Percentiles rank a stretch among this genome's conserved stretches.
These are phyloP conservation scores for Aegithalos caudatus DNA, from an alignment of 2,113 vertebrate genomes.

Conservation along the genomic window DNA sequence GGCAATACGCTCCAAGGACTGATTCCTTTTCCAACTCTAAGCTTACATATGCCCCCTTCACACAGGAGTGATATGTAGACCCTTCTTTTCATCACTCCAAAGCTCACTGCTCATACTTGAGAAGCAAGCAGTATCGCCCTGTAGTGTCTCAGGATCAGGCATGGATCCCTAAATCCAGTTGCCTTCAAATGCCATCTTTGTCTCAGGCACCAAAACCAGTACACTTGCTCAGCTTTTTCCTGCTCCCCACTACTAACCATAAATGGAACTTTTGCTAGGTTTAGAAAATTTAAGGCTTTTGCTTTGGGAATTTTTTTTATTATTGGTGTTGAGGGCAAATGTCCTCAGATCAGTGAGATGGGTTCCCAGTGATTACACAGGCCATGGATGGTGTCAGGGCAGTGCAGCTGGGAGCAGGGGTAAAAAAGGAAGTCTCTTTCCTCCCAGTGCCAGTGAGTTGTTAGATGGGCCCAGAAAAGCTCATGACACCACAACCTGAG, in stretches of 20 bases:
- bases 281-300: not conserved
- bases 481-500: not conserved
- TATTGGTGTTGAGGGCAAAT: not conserved
- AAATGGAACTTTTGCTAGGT: not conserved
- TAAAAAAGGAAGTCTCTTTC: not conserved
- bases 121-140: not conserved
- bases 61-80: not conserved
- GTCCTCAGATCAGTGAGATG: not conserved
- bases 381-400: not conserved
- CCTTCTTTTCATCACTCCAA: not conserved
- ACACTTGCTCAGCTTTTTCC: not conserved
- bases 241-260: not conserved
- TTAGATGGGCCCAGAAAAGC: not conserved
- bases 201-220: not conserved
- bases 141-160: not conserved
- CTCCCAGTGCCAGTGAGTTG: not conserved
- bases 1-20: not conserved
- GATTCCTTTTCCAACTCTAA: not conserved
- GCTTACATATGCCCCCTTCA: rapidly evolving
- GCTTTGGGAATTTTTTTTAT: not conserved
- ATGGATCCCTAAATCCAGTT: not conserved
- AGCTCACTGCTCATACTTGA: not conserved
- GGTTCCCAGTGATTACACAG: not conserved
- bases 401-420: not conserved
- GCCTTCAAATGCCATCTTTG: not conserved